phyloP scores from a whole-genome alignment of 2,797 vertebrate genomes.

The Sternotherus odoratus region DNA sequence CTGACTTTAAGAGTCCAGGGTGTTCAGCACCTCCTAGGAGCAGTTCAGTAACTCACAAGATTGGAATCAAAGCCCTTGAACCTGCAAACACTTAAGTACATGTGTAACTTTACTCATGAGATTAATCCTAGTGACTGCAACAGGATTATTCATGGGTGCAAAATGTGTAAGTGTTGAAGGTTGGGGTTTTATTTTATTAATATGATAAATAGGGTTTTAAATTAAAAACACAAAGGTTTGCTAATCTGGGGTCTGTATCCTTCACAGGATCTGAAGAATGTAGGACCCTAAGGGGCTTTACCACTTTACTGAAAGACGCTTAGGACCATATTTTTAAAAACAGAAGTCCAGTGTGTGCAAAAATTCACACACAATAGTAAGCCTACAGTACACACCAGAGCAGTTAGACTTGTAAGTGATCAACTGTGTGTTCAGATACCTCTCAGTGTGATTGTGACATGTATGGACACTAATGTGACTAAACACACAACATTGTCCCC shows the following conservation, averaged over 20 bases:
- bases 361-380: background rate
- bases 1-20: background rate
- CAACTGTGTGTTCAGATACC: background rate
- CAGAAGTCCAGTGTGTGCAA: background rate
- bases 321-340: background rate
- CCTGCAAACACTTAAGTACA: background rate
- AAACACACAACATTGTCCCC: background rate
- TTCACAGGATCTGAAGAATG: background rate
- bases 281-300: background rate
- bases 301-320: background rate
- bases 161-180: background rate
- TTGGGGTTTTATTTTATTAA: background rate
- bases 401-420: background rate
- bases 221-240: background rate
- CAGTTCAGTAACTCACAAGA: background rate
- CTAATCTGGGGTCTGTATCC: background rate
- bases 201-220: background rate
- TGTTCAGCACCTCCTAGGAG: background rate
- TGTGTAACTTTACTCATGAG: background rate
- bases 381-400: background rate
- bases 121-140: background rate
- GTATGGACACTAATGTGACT: background rate
- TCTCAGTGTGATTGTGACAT: background rate
- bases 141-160: background rate
- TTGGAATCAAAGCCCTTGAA: background rate